Conservation (phyloP, 2,113 vertebrate genomes). For the Alligator sinensis region DNA sequence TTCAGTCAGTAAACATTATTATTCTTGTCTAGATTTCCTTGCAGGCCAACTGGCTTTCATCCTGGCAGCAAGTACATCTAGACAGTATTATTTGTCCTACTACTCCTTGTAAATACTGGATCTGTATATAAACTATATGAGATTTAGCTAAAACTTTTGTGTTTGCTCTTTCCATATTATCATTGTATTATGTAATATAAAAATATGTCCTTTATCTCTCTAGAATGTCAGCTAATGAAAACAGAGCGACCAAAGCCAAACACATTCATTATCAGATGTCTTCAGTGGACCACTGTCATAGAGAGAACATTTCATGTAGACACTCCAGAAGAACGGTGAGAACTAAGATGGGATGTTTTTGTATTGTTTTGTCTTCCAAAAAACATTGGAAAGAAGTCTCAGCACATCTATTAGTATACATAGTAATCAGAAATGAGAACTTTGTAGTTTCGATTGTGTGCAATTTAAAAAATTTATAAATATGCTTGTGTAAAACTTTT, state of each 20-base stretch:
- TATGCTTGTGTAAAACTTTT: constrained; percentile 32
- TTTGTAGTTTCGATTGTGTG: constrained; percentile 27
- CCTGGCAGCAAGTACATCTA: not conserved
- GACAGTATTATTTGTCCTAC: not conserved
- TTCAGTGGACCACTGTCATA: constrained; percentile 98
- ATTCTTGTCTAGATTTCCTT: not conserved
- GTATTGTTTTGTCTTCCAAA: not conserved
- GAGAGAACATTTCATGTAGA: constrained; percentile 98
- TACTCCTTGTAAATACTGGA: not conserved
- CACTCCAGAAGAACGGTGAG: constrained; percentile 94
- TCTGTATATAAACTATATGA: not conserved
- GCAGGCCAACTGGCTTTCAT: not conserved
- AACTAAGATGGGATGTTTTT: not conserved
- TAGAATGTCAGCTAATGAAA: constrained; percentile 99
- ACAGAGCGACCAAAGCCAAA: constrained; percentile 98
- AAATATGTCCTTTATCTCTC: constrained; percentile 57
- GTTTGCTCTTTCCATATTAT: not conserved
- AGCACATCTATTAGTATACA: not conserved
- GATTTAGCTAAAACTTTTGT: not conserved
- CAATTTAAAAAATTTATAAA: constrained; percentile 25
- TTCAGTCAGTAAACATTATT: not conserved
- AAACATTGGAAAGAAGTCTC: not conserved
- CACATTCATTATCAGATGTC: constrained; percentile 98
- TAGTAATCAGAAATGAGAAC: not conserved
- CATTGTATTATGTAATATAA: not conserved